A percentile compares a stretch with the other conserved stretches of the same genome.
These are phyloP conservation scores for Hypothenemus hampei DNA, from an alignment of 1,140 invertebrate genomes.

Conservation along the genomic window DNA sequence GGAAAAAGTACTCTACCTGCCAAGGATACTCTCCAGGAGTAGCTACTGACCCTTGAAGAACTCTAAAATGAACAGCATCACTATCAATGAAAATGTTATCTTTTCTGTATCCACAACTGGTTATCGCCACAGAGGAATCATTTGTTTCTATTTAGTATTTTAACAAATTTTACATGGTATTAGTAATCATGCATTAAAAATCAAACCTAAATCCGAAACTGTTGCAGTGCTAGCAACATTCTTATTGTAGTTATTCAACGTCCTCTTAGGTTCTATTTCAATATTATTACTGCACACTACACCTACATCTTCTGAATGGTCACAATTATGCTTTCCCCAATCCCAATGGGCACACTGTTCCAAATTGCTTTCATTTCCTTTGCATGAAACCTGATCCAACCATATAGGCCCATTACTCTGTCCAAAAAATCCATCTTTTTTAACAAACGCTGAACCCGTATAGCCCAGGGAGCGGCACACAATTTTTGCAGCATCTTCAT, in stretches of 20 bases:
- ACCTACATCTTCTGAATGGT: constrained; percentile 71
- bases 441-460: constrained; percentile 51
- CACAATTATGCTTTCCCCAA: constrained; percentile 70
- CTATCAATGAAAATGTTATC: constrained; percentile 47
- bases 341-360: constrained; percentile 58
- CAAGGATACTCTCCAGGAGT: constrained; percentile 68
- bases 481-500: constrained; percentile 58
- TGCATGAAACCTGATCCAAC: constrained; percentile 67
- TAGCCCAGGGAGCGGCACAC: constrained; percentile 61
- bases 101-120: constrained; percentile 48
- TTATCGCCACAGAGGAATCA: constrained; percentile 13
- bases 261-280: constrained; percentile 11
- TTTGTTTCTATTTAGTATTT: neutral
- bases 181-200: neutral
- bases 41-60: constrained; percentile 54
- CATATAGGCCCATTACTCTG: constrained; percentile 62
- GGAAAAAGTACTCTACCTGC: constrained; percentile 58
- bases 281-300: constrained; percentile 51
- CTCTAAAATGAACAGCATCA: constrained; percentile 49
- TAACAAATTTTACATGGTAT: neutral
- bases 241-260: neutral
- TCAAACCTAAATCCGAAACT: constrained; percentile 8
- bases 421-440: constrained; percentile 50
- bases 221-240: constrained; percentile 48
- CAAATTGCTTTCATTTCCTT: constrained; percentile 62